Percentiles rank a stretch among this genome's conserved stretches.
Evolutionary conservation across 2,113 vertebrate genomes (phyloP).

Genomic region (Amphilophus citrinellus): DNA sequence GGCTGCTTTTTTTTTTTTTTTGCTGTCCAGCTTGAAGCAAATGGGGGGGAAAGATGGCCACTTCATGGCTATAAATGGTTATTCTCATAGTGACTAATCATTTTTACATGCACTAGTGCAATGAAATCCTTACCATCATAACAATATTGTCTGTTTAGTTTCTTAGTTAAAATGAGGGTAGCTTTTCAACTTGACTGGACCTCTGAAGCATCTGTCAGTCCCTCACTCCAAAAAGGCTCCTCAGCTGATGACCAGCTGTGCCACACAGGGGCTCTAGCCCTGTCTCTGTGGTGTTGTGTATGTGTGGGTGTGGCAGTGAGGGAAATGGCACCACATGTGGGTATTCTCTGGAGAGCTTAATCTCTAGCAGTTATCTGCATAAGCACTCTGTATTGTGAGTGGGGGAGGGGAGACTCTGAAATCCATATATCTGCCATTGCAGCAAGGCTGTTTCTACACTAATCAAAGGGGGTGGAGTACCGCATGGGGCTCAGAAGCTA

Average conservation of each 20-base stretch:
- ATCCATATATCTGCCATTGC: constrained; percentile 57
- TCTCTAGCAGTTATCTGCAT: constrained; percentile 64
- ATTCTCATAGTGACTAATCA: neutral
- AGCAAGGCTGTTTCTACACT: constrained; percentile 22
- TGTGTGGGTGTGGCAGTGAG: constrained; percentile 36
- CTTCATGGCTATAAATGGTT: neutral
- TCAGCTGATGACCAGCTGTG: constrained; percentile 63
- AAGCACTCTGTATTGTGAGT: constrained; percentile 35
- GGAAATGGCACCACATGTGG: constrained; percentile 52
- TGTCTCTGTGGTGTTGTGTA: constrained; percentile 1
- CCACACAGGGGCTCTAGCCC: neutral
- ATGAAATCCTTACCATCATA: neutral
- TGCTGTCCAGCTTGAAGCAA: neutral
- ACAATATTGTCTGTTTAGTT: neutral
- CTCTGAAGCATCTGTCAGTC: constrained; percentile 19
- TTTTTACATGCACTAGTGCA: neutral
- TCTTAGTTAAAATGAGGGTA: neutral
- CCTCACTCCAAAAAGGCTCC: neutral
- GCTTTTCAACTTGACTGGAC: constrained; percentile 2
- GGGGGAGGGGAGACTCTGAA: constrained; percentile 53
- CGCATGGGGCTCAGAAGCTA: constrained; percentile 1
- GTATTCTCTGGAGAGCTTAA: constrained; percentile 62
- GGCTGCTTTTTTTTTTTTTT: neutral
- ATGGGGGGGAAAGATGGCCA: neutral
- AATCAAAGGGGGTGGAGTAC: constrained; percentile 17